Conservation (phyloP, 1,140 invertebrate genomes). For the Eciton burchellii region DNA sequence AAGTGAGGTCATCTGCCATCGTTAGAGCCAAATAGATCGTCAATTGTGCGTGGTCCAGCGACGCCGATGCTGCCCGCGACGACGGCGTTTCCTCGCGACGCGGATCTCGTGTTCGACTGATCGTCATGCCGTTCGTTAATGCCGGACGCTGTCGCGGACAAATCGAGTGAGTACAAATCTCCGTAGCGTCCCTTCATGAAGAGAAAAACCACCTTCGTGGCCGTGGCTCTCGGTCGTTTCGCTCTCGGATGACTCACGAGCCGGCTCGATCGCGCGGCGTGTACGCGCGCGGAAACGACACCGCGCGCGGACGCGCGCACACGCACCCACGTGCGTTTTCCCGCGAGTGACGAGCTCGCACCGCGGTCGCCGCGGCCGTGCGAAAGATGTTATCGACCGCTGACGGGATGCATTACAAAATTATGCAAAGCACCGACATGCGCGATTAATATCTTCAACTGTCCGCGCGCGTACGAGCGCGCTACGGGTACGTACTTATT, state of each 20-base stretch:
- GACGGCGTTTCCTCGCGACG: conserved; percentile 4
- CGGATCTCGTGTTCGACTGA: neutral
- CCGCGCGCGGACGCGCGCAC: conserved; percentile 17
- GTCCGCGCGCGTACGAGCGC: neutral
- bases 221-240: conserved; percentile 21
- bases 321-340: conserved; percentile 69
- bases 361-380: conserved; percentile 49
- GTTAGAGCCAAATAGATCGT: conserved; percentile 56
- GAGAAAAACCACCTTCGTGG: conserved; percentile 2
- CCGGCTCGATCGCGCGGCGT: neutral
- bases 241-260: conserved; percentile 6
- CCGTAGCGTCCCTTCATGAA: too few relatives aligned
- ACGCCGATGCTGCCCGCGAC: too few relatives aligned
- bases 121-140: neutral
- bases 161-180: neutral
- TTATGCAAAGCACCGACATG: conserved; percentile 71
- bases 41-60: conserved; percentile 5
- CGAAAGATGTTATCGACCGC: conserved; percentile 70
- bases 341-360: conserved; percentile 32
- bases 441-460: conserved; percentile 70
- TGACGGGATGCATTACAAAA: conserved; percentile 74
- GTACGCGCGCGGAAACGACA: conserved; percentile 28
- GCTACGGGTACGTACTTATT: conserved; percentile 54
- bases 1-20: conserved; percentile 57
- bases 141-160: neutral